These are phyloP conservation scores for Tapera naevia DNA, from an alignment of 2,797 vertebrate species.

Conservation along the genomic window DNA sequence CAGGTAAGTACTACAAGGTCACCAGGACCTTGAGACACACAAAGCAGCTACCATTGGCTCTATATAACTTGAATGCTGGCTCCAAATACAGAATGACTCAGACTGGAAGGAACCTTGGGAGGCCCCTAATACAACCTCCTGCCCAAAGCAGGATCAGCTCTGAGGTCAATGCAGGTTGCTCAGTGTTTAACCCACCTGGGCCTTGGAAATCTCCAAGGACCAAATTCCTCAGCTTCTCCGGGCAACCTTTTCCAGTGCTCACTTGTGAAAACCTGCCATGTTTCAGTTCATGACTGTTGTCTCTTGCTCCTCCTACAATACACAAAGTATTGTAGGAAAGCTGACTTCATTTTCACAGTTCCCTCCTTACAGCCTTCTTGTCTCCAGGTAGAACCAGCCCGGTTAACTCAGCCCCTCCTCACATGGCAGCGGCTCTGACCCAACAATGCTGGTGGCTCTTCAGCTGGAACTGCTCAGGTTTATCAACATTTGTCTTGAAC, in stretches of 20 bases:
- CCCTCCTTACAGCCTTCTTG: not conserved
- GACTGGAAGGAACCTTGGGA: not conserved
- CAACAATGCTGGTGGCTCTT: not conserved
- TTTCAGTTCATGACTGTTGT: not conserved
- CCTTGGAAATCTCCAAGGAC: not conserved
- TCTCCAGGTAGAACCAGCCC: not conserved
- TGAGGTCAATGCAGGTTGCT: not conserved
- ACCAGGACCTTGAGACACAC: not conserved
- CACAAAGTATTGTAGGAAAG: accelerated
- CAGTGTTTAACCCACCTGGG: not conserved
- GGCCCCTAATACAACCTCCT: not conserved
- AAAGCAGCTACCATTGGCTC: not conserved
- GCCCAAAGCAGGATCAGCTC: not conserved
- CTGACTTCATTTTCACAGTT: not conserved
- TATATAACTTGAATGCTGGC: not conserved
- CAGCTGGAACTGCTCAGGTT: not conserved
- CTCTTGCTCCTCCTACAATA: not conserved
- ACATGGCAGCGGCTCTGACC: accelerated
- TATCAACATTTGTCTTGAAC: not conserved
- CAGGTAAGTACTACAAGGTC: not conserved
- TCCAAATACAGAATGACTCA: not conserved
- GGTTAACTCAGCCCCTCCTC: not conserved
- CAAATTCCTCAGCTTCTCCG: not conserved
- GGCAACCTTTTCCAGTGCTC: not conserved
- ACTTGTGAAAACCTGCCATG: not conserved